Evolutionary conservation across 2,888 invertebrate species (phyloP).

Genomic region (Eretmocerus hayati): DNA sequence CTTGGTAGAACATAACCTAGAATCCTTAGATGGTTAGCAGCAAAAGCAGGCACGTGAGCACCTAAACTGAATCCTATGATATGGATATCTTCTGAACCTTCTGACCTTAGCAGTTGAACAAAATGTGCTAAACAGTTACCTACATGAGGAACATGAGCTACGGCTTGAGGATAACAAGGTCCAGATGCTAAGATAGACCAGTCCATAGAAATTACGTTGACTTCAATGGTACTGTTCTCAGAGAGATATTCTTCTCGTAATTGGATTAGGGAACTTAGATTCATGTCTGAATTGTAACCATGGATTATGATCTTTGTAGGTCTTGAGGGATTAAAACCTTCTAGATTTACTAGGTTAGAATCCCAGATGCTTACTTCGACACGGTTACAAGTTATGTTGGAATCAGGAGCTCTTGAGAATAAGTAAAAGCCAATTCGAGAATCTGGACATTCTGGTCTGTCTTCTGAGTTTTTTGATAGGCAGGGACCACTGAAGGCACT

Average conservation of each 20-base stretch:
- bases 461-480: too few relatives aligned
- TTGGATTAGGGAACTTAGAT: conserved; percentile 51
- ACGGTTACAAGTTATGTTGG: too few relatives aligned
- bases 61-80: conserved; percentile 63
- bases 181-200: conserved; percentile 56
- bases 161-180: conserved; percentile 60
- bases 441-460: too few relatives aligned
- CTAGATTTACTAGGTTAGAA: conserved; percentile 52
- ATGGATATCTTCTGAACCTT: conserved; percentile 53
- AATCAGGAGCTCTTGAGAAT: too few relatives aligned
- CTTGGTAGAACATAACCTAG: conserved; percentile 53
- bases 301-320: conserved; percentile 62
- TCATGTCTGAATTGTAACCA: conserved; percentile 63
- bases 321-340: conserved; percentile 48
- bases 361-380: too few relatives aligned
- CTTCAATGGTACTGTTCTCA: conserved; percentile 42
- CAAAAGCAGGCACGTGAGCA: conserved; percentile 55
- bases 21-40: conserved; percentile 50
- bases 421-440: too few relatives aligned
- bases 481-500: too few relatives aligned
- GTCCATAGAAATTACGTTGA: conserved; percentile 59
- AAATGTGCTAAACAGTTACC: conserved; percentile 57
- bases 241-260: conserved; percentile 57
- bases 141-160: conserved; percentile 56
- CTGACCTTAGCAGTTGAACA: conserved; percentile 50